Percentiles rank a stretch among this genome's conserved stretches.
These are phyloP conservation scores for Huso huso DNA, from an alignment of 2,797 vertebrate species.

Conservation along the genomic window DNA sequence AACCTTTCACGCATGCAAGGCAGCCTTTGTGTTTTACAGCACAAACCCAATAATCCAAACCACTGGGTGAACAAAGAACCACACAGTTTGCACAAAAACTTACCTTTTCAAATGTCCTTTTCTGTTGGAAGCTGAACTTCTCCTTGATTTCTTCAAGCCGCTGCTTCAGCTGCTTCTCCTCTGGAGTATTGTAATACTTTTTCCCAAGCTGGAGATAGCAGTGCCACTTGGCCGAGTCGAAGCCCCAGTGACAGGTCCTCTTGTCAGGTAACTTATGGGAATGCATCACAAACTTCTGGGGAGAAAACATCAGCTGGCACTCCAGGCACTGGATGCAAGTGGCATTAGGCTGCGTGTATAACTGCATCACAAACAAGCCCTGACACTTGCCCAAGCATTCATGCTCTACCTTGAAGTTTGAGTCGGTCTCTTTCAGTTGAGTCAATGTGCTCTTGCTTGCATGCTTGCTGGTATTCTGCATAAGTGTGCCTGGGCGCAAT, in stretches of 20 bases:
- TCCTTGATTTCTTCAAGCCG: conserved; percentile 90
- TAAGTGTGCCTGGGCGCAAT: conserved; percentile 73
- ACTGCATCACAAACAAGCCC: conserved; percentile 87
- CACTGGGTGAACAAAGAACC: not conserved
- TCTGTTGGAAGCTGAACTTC: conserved; percentile 81
- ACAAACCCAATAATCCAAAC: not conserved
- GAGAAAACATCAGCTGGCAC: conserved; percentile 90
- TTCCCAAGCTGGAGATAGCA: conserved; percentile 92
- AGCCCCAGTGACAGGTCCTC: conserved; percentile 98
- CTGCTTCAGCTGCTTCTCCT: conserved; percentile 76
- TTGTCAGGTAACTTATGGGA: conserved; percentile 93
- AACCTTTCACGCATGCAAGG: too few species aligned
- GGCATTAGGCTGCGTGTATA: conserved; percentile 83
- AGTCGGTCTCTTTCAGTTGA: conserved; percentile 79
- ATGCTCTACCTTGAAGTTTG: conserved; percentile 94
- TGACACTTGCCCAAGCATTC: conserved; percentile 96
- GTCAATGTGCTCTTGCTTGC: conserved; percentile 64
- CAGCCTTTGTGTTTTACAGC: not conserved
- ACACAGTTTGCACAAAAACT: conserved; percentile 36
- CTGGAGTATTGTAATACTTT: conserved; percentile 75
- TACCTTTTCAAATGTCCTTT: conserved; percentile 79
- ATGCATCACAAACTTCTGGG: conserved; percentile 97
- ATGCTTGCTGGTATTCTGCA: conserved; percentile 72
- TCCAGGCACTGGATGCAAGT: conserved; percentile 92
- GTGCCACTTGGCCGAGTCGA: conserved; percentile 95